Evolutionary conservation across 2,113 vertebrate genomes (phyloP), one percentile per base, ranked within the genome.

Genomic region (Numenius arquata): DNA sequence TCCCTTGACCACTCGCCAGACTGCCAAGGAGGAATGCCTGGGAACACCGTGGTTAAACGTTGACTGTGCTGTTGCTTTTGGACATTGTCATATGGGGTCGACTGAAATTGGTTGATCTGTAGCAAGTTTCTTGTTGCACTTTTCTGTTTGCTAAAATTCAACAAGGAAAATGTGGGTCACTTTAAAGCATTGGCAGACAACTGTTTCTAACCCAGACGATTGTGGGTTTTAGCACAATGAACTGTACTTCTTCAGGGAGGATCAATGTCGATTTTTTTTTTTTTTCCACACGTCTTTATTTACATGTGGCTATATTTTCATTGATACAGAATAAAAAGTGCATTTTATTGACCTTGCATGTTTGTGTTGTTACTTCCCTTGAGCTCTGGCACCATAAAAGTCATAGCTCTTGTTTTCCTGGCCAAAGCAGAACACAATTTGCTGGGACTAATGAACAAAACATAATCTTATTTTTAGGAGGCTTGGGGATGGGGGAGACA

Each of bases 271-370:
- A 65, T 89, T 98, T 97, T 90, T 95, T 89, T 94, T 94, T 90
- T 95, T 91, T 97, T 95, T 90, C 67, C 96, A 97, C 97, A 96
- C 82, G 45, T 96, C 97, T 97, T 98, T 98, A 97, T 97, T 98
- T 98, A 98, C 98, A 97, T 98, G 98, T 98, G 97, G 97, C 96
- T 98, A 97, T 98, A 98, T 98, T 98, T 98, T 98, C 97, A 98
- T 98, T 96, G 97, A 98, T 96, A 97, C 77, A 91, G 93, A 98
- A 98, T 98, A 98, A 98, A 98, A 97, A 97, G 89, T 98, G 96
- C 98, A 98, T 98, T 98, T 98, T 98, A 97, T 98, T 98, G 97
- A 98, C 94, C 67, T 90, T 80, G 29, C 10, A 38, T 91, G 65
- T 76, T 56, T 82, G 53, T 91, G 34, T 62, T 66, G 45, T 66